Base-by-base conservation (phyloP, 2,888 invertebrate species). In the Lasioglossum morio region DNA sequence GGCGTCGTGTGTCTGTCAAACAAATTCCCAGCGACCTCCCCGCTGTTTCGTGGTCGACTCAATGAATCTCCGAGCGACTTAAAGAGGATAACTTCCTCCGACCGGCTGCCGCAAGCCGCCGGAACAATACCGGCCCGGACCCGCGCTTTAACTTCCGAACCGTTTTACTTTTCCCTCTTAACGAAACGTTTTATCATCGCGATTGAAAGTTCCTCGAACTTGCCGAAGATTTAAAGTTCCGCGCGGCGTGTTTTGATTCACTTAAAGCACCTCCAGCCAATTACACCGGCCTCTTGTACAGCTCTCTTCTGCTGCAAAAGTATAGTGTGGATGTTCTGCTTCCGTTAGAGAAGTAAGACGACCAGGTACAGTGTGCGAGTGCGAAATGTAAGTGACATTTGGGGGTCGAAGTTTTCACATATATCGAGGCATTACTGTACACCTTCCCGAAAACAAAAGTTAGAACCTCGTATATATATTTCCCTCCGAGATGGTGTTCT, bases 31-130 rank as follows among this genome's bases (percentile, higher is more conserved):
- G 80, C 78, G 69, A 77, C 30, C 75, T 60, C 69, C 63, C 30
- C 37, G 12, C 60, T 63, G 79, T 82, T 69, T 69, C 69, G 69
- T 10, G 66, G 30, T 74, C 84, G 84, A 89, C 91, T 93, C 92
- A 89, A 92, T 91, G 92, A 92, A 93, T 93, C 89, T 88, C 86
- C 57, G 84, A 90, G 87, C 84, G 86, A 89, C 84, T 91, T 92
- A 90, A 92, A 92, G 90, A 86, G 89, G 89, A 90, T 86, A 77
- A 84, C 80, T 76, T 72, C 76, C 60, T 79, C 83, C 81, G 40
- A 30, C 48, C 5, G 12, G 53, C 14, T 43, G 2, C 19, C 37
- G 4, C 27, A 10, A 48, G 4, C 46, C n/a, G 23, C 69, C 16
- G 30, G 37, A 53, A 53, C 40, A 40, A 57, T 53, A 40, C 4